These are phyloP conservation scores for Ichneumon xanthorius DNA, from an alignment of 2,888 invertebrate genomes.

Conservation along the genomic window DNA sequence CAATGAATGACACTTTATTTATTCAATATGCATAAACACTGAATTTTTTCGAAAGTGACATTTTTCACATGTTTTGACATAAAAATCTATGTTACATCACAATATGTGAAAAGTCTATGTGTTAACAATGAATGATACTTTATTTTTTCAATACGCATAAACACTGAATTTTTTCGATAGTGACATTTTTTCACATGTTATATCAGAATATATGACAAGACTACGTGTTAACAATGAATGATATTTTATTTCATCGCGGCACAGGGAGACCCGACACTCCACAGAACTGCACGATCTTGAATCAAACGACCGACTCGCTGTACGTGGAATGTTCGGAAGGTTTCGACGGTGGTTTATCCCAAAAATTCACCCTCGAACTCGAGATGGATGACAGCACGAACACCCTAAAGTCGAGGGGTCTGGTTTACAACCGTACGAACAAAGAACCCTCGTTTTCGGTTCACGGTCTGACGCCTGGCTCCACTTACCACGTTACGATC, in stretches of 20 bases:
- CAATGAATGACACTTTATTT: too few relatives aligned
- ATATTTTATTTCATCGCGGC: conserved; percentile 21
- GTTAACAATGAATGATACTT: too few relatives aligned
- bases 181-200: too few relatives aligned
- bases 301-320: conserved; percentile 90
- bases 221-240: too few relatives aligned
- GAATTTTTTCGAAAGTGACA: too few relatives aligned
- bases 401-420: conserved; percentile 85
- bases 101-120: too few relatives aligned
- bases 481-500: conserved; percentile 89
- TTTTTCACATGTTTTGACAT: too few relatives aligned
- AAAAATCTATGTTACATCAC: too few relatives aligned
- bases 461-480: conserved; percentile 89
- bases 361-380: conserved; percentile 91
- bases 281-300: conserved; percentile 90
- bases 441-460: conserved; percentile 89
- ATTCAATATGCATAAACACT: too few relatives aligned
- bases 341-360: conserved; percentile 91
- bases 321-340: conserved; percentile 91
- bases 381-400: conserved; percentile 82
- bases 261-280: conserved; percentile 91
- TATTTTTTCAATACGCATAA: too few relatives aligned
- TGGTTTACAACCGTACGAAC: conserved; percentile 87
- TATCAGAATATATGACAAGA: too few relatives aligned
- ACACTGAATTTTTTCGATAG: too few relatives aligned